phyloP scores from a whole-genome alignment of 2,797 vertebrate genomes.

The Pseudochirops corinnae region DNA sequence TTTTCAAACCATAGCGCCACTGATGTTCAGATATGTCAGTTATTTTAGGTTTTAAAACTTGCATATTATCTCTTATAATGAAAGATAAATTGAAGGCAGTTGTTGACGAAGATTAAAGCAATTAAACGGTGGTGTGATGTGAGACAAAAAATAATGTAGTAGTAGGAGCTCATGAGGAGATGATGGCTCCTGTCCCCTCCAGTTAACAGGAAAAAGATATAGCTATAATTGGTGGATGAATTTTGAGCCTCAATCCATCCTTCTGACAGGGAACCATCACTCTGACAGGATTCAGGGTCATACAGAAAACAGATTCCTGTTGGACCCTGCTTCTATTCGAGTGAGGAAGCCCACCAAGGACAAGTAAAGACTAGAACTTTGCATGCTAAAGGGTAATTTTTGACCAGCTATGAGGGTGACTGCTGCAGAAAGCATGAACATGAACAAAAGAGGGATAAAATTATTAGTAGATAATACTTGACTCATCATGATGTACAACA shows the following conservation, averaged over 20 bases:
- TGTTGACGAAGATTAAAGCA: slow-evolving; percentile 62
- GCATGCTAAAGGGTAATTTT: slow-evolving; percentile 46
- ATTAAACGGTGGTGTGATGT: slow-evolving; percentile 69
- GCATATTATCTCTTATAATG: slow-evolving; percentile 1
- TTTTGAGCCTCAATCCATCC: slow-evolving; percentile 19
- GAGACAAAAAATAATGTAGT: slow-evolving; percentile 19
- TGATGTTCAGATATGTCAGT: slow-evolving; percentile 42
- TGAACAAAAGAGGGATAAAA: slow-evolving; percentile 56
- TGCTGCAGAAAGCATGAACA: slow-evolving; percentile 66
- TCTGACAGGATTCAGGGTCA: neutral
- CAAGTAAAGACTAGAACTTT: slow-evolving; percentile 45
- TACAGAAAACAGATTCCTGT: neutral
- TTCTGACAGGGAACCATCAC: neutral
- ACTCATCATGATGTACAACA: slow-evolving; percentile 58
- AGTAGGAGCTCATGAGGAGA: neutral
- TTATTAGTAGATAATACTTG: slow-evolving; percentile 68
- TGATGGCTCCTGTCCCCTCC: neutral
- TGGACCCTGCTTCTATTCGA: slow-evolving; percentile 13
- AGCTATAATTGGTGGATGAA: neutral
- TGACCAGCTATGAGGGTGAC: slow-evolving; percentile 58
- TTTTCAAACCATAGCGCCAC: slow-evolving; percentile 45
- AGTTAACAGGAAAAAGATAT: slow-evolving; percentile 18
- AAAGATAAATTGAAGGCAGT: slow-evolving; percentile 45
- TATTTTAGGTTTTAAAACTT: slow-evolving; percentile 43
- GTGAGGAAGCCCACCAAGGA: slow-evolving; percentile 56